phyloP scores from a whole-genome alignment of 1,140 invertebrate genomes.

The Meloidogyne chitwoodi region DNA sequence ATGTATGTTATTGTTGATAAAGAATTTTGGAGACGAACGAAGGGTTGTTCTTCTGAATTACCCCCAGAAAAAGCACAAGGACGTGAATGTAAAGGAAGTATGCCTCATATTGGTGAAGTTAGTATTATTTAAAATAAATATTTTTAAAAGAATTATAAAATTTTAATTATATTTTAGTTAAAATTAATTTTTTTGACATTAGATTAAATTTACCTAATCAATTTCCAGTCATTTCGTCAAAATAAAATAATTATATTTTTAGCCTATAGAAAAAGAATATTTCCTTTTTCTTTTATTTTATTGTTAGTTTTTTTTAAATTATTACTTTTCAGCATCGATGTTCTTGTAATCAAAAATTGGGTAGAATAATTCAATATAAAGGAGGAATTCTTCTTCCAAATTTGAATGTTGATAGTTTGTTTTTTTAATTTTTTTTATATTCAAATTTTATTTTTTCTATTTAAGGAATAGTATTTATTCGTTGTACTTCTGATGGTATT shows the following conservation, averaged over 20 bases:
- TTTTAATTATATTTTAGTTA: too few species aligned
- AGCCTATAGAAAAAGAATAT: too few species aligned
- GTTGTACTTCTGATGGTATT: not conserved
- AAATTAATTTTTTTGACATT: too few species aligned
- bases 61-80: not conserved
- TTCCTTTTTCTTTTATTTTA: too few species aligned
- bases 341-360: not conserved
- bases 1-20: conserved; percentile 3
- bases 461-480: conserved; percentile 1
- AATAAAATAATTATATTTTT: too few species aligned
- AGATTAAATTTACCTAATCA: too few species aligned
- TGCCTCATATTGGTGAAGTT: not conserved
- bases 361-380: conserved; percentile 1
- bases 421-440: not conserved
- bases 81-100: not conserved
- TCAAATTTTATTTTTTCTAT: not conserved
- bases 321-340: not conserved
- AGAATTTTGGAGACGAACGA: conserved; percentile 4
- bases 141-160: not conserved
- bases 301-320: too few species aligned
- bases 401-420: conserved; percentile 8
- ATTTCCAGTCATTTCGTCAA: too few species aligned
- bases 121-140: not conserved
- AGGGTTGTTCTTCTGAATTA: not conserved
- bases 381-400: conserved; percentile 1